These are phyloP conservation scores for Sebastes trivittatus DNA, from an alignment of 2,797 vertebrate species.

Conservation along the genomic window DNA sequence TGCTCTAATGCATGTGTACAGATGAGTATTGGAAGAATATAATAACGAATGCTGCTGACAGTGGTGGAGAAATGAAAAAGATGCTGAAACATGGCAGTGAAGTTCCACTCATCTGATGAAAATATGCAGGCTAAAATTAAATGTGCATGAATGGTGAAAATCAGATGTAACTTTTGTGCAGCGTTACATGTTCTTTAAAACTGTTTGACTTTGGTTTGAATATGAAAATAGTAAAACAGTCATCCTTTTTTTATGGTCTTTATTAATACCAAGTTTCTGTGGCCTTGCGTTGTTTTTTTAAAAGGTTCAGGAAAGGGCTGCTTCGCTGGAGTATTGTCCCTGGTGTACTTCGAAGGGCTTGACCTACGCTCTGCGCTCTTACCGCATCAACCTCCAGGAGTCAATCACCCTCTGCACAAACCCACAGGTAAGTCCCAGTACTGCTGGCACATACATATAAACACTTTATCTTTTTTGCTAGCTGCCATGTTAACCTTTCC, in stretches of 20 bases:
- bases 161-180: background rate
- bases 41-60: background rate
- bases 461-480: background rate
- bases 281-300: background rate
- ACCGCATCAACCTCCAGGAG: slow-evolving; percentile 90
- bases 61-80: background rate
- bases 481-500: slow-evolving; percentile 6
- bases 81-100: background rate
- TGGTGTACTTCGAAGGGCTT: slow-evolving; percentile 89
- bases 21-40: background rate
- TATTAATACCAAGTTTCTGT: background rate
- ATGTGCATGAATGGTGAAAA: background rate
- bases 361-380: slow-evolving; percentile 81
- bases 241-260: background rate
- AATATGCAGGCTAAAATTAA: background rate
- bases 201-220: background rate
- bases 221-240: background rate
- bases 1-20: background rate
- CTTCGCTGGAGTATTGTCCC: slow-evolving; percentile 82
- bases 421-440: slow-evolving; percentile 83
- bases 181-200: background rate
- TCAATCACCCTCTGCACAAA: slow-evolving; percentile 91
- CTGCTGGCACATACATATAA: background rate
- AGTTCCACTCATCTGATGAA: background rate
- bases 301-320: slow-evolving; percentile 75